Evolutionary conservation across 2,888 invertebrate species (phyloP), one percentile per base, ranked within the genome.

Genomic region (Luffia ferchaultella): DNA sequence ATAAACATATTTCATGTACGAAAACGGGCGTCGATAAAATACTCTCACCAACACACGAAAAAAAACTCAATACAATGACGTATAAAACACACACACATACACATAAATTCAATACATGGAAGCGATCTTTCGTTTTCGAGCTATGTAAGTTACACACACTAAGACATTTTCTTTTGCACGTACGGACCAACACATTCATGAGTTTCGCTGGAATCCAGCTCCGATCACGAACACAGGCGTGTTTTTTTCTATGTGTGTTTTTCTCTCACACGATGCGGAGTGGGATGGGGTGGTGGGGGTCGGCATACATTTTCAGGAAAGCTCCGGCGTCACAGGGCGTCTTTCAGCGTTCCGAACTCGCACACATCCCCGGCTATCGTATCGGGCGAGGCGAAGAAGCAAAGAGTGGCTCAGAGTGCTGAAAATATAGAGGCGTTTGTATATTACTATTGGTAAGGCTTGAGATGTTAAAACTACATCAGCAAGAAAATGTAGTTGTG

Each of bases 301-400:
- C 53, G 65, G 71, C 73, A 76, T 76, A 77, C 76, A 76, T 78
- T 79, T 80, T 80, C 80, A 80, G 80, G 76, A 78, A 78, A 73
- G 76, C 77, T 66, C 65, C 66, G 59, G 65, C 76, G 76, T 77
- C 78, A 79, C 78, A 73, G 71, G 73, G 76, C 80, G 79, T 83
- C 82, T 83, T 83, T 83, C 82, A 80, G 73, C 75, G 77, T 74
- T 72, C 70, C 73, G 72, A 75, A 71, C 73, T 17, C 76, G 79
- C 82, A 80, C 82, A 83, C 82, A 82, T 78, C 66, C 73, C 63
- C 65, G 71, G 72, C 69, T 76, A 83, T 83, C 77, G 82, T 50
- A 80, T 70, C 77, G 79, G 73, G 74, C 78, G 78, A 80, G 73
- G 74, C 78, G 78, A 82, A 80, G 80, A 72, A 80, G 76, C 74